Evolutionary conservation across 2,888 invertebrate species (phyloP), one percentile per base, ranked within the genome.

Genomic region (Lasioglossum leucozonium): DNA sequence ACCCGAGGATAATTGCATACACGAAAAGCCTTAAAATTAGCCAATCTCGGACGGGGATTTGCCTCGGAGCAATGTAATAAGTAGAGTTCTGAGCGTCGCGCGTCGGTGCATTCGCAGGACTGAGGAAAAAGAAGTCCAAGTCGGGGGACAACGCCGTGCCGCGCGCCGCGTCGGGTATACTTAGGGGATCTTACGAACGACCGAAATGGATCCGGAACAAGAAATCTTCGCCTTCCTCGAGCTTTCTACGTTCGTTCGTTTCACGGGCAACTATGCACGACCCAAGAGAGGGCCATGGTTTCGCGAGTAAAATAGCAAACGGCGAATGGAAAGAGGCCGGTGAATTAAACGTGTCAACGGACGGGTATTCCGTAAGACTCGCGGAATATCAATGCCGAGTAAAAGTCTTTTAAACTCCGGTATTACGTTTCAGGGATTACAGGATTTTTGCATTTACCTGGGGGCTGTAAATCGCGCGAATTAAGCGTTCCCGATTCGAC

Each of bases 201-300:
- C 73, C 37, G 34, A 84, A 86, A 81, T 81, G 75, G 86, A 84
- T 84, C 72, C 80, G 82, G 80, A 88, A 82, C 88, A 76, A 65
- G 77, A 83, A 76, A 76, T 74, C 62, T 58, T 77, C 84, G 51
- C 30, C 71, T 73, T 86, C 55, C 69, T 22, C 65, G 16, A 11
- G 30, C 62, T 62, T n/a, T 75, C 67, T 26, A 67, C 34, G 13
- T 47, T 72, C 73, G 30, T 65, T 71, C 37, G 74, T 83, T 81
- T 81, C 72, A 26, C 71, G 62, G 67, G 42, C 55, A 62, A 72
- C 65, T 75, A 74, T 81, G 67, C 62, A 18, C 44, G n/a, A 8
- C 13, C 8, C 34, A 18, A 26, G 22, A 26, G 22, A n/a, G 42
- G 1, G 37, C 40, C 69, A n/a, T 18, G 77, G 37, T 77, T 47